Percentiles rank a stretch among this genome's conserved stretches.
phyloP scores from a whole-genome alignment of 2,797 vertebrate species.

The Euphonia xanthogaster region DNA sequence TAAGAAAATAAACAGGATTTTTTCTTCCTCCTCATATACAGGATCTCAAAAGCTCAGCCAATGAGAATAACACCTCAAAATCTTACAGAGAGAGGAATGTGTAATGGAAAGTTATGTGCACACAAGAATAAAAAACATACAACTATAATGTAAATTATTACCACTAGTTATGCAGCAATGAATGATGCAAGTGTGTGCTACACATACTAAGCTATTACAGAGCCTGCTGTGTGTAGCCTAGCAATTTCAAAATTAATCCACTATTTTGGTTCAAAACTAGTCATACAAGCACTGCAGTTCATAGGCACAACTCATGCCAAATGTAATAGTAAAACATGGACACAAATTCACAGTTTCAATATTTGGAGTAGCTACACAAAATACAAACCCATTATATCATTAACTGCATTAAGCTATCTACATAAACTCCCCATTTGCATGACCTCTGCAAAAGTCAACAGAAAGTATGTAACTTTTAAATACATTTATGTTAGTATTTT shows the following conservation, averaged over 20 bases:
- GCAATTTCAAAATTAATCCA: neutral
- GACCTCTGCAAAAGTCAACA: neutral
- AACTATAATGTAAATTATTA: neutral
- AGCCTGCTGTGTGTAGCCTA: neutral
- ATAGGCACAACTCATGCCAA: neutral
- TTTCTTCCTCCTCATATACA: neutral
- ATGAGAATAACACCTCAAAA: neutral
- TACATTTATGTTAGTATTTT: neutral
- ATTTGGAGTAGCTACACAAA: neutral
- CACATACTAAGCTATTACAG: neutral
- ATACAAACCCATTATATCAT: neutral
- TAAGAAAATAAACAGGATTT: neutral
- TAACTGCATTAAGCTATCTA: neutral
- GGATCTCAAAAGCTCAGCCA: neutral
- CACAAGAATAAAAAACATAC: neutral
- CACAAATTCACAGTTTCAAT: neutral
- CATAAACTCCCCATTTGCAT: neutral
- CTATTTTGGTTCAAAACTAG: neutral
- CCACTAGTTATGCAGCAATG: neutral
- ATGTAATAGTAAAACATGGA: neutral
- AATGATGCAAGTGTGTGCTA: neutral
- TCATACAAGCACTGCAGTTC: neutral
- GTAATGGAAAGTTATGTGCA: neutral
- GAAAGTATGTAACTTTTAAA: neutral
- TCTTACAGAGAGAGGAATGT: fast-evolving